Percentiles rank a stretch among this genome's conserved stretches.
These are phyloP conservation scores for Lycophotia porphyrea DNA, from an alignment of 2,888 invertebrate species.

Conservation along the genomic window DNA sequence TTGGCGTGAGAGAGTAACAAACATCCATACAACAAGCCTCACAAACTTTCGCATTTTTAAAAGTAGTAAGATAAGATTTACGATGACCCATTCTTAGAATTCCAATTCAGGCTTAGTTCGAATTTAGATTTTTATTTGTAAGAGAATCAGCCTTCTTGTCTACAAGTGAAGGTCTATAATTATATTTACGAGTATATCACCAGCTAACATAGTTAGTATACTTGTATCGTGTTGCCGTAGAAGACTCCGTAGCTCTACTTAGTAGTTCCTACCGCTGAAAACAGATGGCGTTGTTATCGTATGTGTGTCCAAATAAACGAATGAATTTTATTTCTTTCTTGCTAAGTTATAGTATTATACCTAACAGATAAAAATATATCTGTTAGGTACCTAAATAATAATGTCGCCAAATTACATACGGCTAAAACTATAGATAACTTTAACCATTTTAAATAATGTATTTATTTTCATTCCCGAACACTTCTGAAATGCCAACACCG, in stretches of 20 bases:
- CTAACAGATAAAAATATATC: too few species aligned
- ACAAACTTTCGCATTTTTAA: too few species aligned
- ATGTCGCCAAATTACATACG: too few species aligned
- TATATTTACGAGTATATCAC: not conserved
- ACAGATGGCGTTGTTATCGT: slow-evolving; percentile 32
- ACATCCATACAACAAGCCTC: too few species aligned
- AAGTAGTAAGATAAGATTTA: too few species aligned
- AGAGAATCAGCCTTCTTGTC: not conserved
- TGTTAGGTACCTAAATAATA: not conserved
- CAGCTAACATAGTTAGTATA: not conserved
- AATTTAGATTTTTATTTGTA: not conserved
- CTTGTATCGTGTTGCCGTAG: not conserved
- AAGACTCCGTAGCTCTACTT: not conserved
- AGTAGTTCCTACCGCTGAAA: slow-evolving; percentile 10
- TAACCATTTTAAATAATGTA: not conserved
- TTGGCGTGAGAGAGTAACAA: too few species aligned
- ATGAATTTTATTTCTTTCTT: not conserved
- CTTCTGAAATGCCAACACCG: not conserved
- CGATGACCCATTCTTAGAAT: too few species aligned
- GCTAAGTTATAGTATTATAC: too few species aligned
- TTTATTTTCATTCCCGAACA: not conserved
- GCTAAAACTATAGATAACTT: too few species aligned
- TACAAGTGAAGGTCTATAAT: not conserved
- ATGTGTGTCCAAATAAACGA: too few species aligned
- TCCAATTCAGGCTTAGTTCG: too few species aligned